phyloP scores from a whole-genome alignment of 2,113 vertebrate genomes.

The Rhizomys pruinosus region DNA sequence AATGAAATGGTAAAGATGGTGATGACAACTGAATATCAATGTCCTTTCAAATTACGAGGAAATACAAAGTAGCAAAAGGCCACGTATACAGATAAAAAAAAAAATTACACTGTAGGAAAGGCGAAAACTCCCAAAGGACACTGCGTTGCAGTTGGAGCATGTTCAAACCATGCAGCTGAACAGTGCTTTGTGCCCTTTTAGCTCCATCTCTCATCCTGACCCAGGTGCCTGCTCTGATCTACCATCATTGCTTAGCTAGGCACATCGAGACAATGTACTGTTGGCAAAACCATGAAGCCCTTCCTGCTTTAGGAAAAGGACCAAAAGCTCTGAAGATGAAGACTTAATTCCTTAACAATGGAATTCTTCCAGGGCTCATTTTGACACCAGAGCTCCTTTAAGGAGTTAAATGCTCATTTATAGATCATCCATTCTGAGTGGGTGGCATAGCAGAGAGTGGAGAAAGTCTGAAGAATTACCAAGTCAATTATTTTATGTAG shows the following conservation, averaged over 20 bases:
- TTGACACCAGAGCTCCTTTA: slow-evolving; percentile 46
- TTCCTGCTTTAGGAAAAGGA: slow-evolving; percentile 35
- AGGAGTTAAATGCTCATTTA: slow-evolving; percentile 55
- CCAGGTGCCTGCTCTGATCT: background rate
- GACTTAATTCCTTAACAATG: slow-evolving; percentile 69
- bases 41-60: background rate
- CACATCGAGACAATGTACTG: background rate
- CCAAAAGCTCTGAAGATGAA: slow-evolving; percentile 47
- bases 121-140: background rate
- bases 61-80: background rate
- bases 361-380: slow-evolving; percentile 45
- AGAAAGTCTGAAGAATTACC: background rate
- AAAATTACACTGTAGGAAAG: no score
- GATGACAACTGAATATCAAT: background rate
- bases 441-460: background rate
- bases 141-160: background rate
- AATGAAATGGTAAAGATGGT: no score
- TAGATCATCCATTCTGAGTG: slow-evolving; percentile 15
- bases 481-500: slow-evolving; percentile 30
- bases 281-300: background rate
- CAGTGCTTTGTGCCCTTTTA: background rate
- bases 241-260: background rate
- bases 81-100: background rate
- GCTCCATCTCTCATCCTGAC: background rate
- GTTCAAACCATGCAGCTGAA: background rate